Evolutionary conservation across 1,140 invertebrate species (phyloP).

Genomic region (Zaprionus tsacasi): DNA sequence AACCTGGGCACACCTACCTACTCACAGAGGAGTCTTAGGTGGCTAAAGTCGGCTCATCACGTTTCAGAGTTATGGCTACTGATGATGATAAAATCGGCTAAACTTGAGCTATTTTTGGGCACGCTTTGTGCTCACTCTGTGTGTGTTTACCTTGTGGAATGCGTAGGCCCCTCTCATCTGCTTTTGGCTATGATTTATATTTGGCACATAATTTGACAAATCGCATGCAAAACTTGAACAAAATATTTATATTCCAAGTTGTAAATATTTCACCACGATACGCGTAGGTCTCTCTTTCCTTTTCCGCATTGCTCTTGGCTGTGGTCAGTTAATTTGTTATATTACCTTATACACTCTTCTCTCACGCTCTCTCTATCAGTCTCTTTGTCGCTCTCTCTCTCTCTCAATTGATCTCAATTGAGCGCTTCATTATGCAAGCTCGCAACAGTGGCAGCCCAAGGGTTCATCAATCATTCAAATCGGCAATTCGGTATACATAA

Average conservation of each 20-base stretch:
- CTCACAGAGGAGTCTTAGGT: background rate
- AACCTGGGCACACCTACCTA: constrained; percentile 50
- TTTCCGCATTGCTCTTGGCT: constrained; percentile 27
- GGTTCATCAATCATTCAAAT: constrained; percentile 65
- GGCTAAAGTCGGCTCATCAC: constrained; percentile 48
- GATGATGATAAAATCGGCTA: constrained; percentile 59
- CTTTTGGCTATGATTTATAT: constrained; percentile 54
- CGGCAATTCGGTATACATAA: constrained; percentile 43
- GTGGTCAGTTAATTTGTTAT: constrained; percentile 39
- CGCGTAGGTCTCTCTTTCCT: constrained; percentile 35
- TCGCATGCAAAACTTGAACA: constrained; percentile 27
- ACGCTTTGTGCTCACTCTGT: constrained; percentile 56
- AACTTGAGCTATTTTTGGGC: constrained; percentile 71
- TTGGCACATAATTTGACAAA: constrained; percentile 51
- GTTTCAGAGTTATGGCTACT: constrained; percentile 34
- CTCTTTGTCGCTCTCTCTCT: constrained; percentile 1
- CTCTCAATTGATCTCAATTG: constrained; percentile 60
- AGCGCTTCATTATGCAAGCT: constrained; percentile 55
- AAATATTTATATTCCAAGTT: constrained; percentile 21
- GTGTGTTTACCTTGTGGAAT: constrained; percentile 50
- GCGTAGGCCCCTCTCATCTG: constrained; percentile 48
- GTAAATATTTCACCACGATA: constrained; percentile 43
- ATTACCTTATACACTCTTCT: background rate
- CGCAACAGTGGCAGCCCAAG: constrained; percentile 23
- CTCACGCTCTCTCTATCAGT: background rate